phyloP scores from a whole-genome alignment of 2,888 invertebrate genomes.

The Smittia aterrima region DNA sequence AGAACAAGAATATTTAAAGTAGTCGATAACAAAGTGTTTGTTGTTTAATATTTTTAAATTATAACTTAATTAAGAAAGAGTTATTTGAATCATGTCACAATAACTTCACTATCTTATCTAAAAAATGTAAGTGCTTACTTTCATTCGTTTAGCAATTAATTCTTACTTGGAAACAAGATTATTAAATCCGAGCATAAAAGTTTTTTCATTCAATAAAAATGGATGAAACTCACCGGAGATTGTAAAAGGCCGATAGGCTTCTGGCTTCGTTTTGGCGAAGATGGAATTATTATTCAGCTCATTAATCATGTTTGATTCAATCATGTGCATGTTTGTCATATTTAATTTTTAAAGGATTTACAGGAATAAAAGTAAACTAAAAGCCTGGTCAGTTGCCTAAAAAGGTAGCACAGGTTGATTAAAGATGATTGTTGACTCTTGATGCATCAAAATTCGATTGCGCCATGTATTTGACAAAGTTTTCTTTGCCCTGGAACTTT shows the following conservation, averaged over 20 bases:
- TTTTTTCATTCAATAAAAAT: too few species aligned
- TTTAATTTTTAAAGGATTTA: not conserved
- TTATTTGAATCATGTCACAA: too few species aligned
- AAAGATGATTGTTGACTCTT: not conserved
- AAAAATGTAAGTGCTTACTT: too few species aligned
- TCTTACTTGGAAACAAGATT: too few species aligned
- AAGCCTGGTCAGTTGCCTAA: not conserved
- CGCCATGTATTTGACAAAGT: not conserved
- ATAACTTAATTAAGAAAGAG: too few species aligned
- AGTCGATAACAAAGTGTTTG: too few species aligned
- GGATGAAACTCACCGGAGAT: slow-evolving; percentile 52
- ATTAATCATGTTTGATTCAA: slow-evolving; percentile 33
- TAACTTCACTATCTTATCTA: too few species aligned
- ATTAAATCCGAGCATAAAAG: too few species aligned
- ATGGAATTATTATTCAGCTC: slow-evolving; percentile 40
- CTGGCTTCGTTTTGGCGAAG: slow-evolving; percentile 49
- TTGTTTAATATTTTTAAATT: too few species aligned
- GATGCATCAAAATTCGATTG: not conserved
- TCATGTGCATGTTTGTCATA: slow-evolving; percentile 41
- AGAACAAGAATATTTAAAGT: too few species aligned
- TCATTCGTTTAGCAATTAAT: too few species aligned
- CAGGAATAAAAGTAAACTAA: not conserved
- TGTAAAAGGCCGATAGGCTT: slow-evolving; percentile 54
- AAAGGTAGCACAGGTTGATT: not conserved
- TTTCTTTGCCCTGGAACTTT: not conserved